Conservation (phyloP, 2,797 vertebrate genomes). For the Eupleurogrammus muticus region DNA sequence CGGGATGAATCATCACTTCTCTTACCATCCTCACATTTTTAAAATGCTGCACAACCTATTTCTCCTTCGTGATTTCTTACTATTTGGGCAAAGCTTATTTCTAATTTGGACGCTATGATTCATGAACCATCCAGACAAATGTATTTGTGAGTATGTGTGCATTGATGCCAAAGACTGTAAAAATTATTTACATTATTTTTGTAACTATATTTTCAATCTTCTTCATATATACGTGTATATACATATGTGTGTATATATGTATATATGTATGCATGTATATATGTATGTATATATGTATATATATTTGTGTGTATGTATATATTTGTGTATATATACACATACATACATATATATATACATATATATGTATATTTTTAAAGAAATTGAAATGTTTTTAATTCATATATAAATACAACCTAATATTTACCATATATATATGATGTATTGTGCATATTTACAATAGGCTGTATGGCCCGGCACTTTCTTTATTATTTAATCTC, state of each 20-base stretch:
- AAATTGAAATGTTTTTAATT: too few species aligned
- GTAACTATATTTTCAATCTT: not conserved
- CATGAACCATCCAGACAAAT: not conserved
- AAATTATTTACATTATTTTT: too few species aligned
- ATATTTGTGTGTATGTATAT: too few species aligned
- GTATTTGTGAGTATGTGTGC: not conserved
- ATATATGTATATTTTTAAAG: too few species aligned
- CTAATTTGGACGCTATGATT: not conserved
- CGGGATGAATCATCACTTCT: not conserved
- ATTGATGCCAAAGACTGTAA: constrained; percentile 13
- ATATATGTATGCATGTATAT: too few species aligned
- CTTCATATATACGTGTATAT: too few species aligned
- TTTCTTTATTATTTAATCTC: constrained; percentile 14
- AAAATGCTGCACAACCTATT: constrained; percentile 3
- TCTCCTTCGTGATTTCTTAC: not conserved
- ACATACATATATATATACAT: too few species aligned
- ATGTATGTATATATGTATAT: too few species aligned
- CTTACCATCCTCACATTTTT: not conserved
- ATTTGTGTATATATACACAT: too few species aligned
- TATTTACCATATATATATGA: not conserved
- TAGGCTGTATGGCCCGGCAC: not conserved
- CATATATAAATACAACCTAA: too few species aligned
- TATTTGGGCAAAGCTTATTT: not conserved
- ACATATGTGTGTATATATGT: too few species aligned
- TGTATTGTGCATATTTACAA: constrained; percentile 4